These are phyloP conservation scores for Oxygymnocypris stewartii DNA, from an alignment of 2,113 vertebrate species.

Conservation along the genomic window DNA sequence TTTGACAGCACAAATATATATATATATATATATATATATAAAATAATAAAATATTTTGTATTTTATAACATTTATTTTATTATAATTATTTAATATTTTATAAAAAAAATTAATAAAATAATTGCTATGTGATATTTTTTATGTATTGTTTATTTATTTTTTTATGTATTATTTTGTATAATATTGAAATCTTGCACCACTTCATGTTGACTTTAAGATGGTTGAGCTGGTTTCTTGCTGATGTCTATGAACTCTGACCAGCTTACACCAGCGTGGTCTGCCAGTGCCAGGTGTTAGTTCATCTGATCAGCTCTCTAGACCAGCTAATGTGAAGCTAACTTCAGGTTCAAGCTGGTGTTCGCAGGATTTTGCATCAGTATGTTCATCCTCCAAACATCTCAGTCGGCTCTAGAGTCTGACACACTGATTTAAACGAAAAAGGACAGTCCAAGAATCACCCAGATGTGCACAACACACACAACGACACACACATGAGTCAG, in stretches of 20 bases:
- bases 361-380: not conserved
- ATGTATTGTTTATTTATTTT: no score
- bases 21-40: no score
- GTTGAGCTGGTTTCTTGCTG: no score
- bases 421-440: slow-evolving; percentile 35
- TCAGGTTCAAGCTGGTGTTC: not conserved
- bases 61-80: no score
- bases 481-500: slow-evolving; percentile 44
- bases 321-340: not conserved
- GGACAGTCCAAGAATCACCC: slow-evolving; percentile 18
- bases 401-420: not conserved
- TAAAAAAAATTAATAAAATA: no score
- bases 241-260: not conserved
- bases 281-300: not conserved
- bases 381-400: slow-evolving; percentile 2
- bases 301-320: not conserved
- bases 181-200: no score
- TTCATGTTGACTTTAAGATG: no score
- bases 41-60: no score
- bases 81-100: no score
- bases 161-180: no score
- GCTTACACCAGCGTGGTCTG: not conserved
- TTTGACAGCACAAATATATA: no score
- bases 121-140: no score
- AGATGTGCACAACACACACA: slow-evolving; percentile 5